Evolutionary conservation across 2,888 invertebrate species (phyloP).

Genomic region (Acrocyrtus sp.): DNA sequence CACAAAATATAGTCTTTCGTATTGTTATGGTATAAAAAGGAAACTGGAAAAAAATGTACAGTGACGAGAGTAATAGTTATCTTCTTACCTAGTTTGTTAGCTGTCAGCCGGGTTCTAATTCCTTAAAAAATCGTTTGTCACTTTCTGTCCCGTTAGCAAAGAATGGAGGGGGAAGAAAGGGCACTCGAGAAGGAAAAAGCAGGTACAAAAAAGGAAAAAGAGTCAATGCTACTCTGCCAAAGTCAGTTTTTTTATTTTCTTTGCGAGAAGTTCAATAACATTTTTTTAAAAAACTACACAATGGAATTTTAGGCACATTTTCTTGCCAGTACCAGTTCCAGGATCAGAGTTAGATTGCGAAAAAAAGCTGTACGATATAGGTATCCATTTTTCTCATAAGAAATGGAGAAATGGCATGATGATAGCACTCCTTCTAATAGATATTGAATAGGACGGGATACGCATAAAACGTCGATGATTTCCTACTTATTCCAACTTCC

Average conservation of each 20-base stretch:
- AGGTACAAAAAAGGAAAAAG: constrained; percentile 11
- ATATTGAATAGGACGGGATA: too few species aligned
- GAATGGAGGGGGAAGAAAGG: constrained; percentile 15
- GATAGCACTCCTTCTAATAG: too few species aligned
- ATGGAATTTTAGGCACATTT: background rate
- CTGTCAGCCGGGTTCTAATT: constrained; percentile 40
- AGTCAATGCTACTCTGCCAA: constrained; percentile 44
- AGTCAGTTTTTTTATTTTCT: constrained; percentile 20
- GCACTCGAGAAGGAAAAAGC: background rate
- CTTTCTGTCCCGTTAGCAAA: background rate
- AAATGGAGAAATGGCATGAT: too few species aligned
- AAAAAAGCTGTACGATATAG: too few species aligned
- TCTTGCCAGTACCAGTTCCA: too few species aligned
- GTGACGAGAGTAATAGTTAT: constrained; percentile 30
- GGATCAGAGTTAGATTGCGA: too few species aligned
- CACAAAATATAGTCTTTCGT: too few species aligned
- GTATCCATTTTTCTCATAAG: too few species aligned
- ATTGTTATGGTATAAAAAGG: too few species aligned
- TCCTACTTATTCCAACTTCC: too few species aligned
- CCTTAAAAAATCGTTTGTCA: constrained; percentile 39
- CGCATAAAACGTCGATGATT: too few species aligned
- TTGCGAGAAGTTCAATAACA: constrained; percentile 43
- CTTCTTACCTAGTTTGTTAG: constrained; percentile 32
- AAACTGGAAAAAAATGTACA: too few species aligned
- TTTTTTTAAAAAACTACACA: constrained; percentile 43